Percentiles rank a stretch among this genome's conserved stretches.
Conservation (phyloP, 2,797 vertebrate genomes). For the Macroramphosus scolopax region DNA sequence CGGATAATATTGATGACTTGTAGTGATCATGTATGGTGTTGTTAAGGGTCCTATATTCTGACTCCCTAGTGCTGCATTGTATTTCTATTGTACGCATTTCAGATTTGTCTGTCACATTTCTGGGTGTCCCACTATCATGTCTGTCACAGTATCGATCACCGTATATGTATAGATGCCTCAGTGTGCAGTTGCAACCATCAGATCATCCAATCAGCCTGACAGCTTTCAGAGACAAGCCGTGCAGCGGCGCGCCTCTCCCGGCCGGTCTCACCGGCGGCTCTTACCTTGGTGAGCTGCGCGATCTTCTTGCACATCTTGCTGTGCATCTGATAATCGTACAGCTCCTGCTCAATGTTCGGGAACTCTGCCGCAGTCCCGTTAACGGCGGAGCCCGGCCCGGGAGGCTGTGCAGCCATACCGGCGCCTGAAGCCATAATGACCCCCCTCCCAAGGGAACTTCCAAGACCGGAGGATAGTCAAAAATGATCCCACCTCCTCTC, state of each 20-base stretch:
- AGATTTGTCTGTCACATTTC: too few relatives aligned
- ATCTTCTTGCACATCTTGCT: constrained; percentile 98
- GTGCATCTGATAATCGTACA: constrained; percentile 85
- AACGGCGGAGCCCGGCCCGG: constrained; percentile 74
- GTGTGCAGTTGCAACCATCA: constrained; percentile 34
- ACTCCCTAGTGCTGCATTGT: too few relatives aligned
- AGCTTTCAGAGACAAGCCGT: constrained; percentile 22
- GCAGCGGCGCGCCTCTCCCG: constrained; percentile 32
- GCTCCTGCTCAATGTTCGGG: constrained; percentile 74
- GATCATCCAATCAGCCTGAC: constrained; percentile 39
- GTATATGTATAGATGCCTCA: not conserved
- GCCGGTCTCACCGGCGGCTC: constrained; percentile 36
- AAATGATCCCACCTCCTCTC: constrained; percentile 49
- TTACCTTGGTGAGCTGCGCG: constrained; percentile 97
- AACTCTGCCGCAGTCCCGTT: constrained; percentile 82
- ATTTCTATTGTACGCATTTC: too few relatives aligned
- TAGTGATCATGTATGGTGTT: not conserved
- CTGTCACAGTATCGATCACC: not conserved
- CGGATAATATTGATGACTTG: too few relatives aligned
- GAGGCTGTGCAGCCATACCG: constrained; percentile 79
- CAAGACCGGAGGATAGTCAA: constrained; percentile 54
- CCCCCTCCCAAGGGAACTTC: constrained; percentile 61
- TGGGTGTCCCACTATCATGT: not conserved
- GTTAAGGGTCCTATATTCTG: too few relatives aligned
- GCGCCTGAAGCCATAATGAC: constrained; percentile 86